A percentile compares a stretch with the other conserved stretches of the same genome.
phyloP scores from a whole-genome alignment of 2,888 invertebrate genomes.

The Nephrotoma appendiculata region DNA sequence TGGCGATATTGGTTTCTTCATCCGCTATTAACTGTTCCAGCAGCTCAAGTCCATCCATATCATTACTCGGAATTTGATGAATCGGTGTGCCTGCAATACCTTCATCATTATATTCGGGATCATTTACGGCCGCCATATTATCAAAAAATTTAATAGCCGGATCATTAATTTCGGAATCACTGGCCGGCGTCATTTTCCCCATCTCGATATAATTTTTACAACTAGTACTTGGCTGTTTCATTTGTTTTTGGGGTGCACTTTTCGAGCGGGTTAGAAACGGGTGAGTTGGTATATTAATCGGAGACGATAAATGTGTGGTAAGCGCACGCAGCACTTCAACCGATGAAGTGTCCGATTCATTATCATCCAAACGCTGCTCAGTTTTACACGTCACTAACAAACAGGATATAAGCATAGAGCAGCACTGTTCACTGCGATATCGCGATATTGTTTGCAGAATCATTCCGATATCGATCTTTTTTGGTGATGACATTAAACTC shows the following conservation, averaged over 20 bases:
- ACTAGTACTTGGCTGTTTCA: background rate
- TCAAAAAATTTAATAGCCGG: constrained; percentile 14
- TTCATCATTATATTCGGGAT: background rate
- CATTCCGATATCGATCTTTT: constrained; percentile 55
- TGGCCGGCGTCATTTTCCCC: background rate
- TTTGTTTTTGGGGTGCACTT: background rate
- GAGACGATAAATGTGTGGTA: constrained; percentile 21
- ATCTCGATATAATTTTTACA: background rate
- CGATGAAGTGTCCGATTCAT: constrained; percentile 26
- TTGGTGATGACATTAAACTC: constrained; percentile 49
- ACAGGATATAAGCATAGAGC: constrained; percentile 39
- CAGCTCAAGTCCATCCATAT: constrained; percentile 31
- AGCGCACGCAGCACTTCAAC: constrained; percentile 27
- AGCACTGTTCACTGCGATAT: constrained; percentile 52
- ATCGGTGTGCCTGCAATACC: background rate
- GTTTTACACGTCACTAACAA: constrained; percentile 15
- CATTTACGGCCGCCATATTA: constrained; percentile 12
- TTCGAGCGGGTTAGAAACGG: background rate
- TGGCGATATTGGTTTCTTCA: constrained; percentile 50
- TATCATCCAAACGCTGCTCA: constrained; percentile 17
- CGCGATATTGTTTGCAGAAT: constrained; percentile 55
- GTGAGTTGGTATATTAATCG: constrained; percentile 6
- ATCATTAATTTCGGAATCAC: constrained; percentile 7
- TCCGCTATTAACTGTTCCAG: constrained; percentile 49
- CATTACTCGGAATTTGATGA: background rate